Evolutionary conservation across 2,113 vertebrate genomes (phyloP).

Genomic region (Vimba vimba): DNA sequence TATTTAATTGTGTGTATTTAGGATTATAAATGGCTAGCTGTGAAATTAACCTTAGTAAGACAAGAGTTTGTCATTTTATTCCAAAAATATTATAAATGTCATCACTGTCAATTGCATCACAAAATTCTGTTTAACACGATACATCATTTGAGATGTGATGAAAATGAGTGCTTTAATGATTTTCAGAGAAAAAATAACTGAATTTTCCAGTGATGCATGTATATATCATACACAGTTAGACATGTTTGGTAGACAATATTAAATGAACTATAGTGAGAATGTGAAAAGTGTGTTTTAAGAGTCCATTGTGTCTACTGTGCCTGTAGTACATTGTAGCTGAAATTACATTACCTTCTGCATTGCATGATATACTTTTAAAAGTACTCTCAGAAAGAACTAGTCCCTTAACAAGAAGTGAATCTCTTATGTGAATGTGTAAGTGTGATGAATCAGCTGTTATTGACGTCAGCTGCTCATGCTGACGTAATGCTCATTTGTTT

Average conservation of each 20-base stretch:
- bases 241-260: background rate
- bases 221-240: background rate
- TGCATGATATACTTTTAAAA: slow-evolving; percentile 3
- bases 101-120: background rate
- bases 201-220: background rate
- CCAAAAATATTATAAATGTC: background rate
- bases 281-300: background rate
- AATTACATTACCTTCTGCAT: background rate
- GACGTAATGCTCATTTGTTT: slow-evolving; percentile 51
- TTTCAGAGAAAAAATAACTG: background rate
- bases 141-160: background rate
- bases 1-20: background rate
- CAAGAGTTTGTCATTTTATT: background rate
- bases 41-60: background rate
- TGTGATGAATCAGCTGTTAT: slow-evolving; percentile 39
- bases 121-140: background rate
- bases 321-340: background rate
- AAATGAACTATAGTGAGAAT: background rate
- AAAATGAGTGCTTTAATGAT: background rate
- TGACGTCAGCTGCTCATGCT: slow-evolving; percentile 31
- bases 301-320: background rate
- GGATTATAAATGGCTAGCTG: background rate
- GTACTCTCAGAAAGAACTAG: background rate
- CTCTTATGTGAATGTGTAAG: slow-evolving; percentile 1
- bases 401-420: background rate